Base-by-base conservation (phyloP, 2,113 vertebrate genomes). In the Phocoena phocoena region DNA sequence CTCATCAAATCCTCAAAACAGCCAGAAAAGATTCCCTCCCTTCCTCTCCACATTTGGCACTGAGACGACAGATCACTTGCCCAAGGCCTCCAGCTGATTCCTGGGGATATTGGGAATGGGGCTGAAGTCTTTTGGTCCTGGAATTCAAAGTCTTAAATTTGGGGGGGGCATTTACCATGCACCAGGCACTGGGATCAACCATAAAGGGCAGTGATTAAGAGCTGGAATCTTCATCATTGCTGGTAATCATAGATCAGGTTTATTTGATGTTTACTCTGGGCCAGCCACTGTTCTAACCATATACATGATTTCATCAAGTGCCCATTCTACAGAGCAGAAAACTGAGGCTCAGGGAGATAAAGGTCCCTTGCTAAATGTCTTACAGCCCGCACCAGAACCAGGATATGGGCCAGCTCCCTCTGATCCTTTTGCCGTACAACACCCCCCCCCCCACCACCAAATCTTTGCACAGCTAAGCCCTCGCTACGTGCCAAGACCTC, bases 371-470 rank as follows among this genome's bases (percentile, higher is more conserved):
- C 17, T 18, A 44, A 67, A 71, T 53, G 65, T 11, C 41, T 55
- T 36, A 33, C n/a, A 28, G 44, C 31, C 31, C 3, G 14, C n/a
- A 55, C 47, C 38, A n/a, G 23, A 77, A 20, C 44, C 47, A 55
- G 63, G n/a, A 50, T 4, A 1, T 2, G 5, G 44, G 10, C 55
- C 15, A 5, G 58, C 14, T 55, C 26, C 26, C 21, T 41, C 31
- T 0, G 41, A 60, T 28, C 11, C 28, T 12, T 41, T 21, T 8
- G 31, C 9, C n/a, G 4, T 2, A 36, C 6, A 15, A 4, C 25
- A 38, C 41, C 9, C 58, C 13, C 15, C 12, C 47, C 2, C 5
- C 36, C 36, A 36, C 36, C 36, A 36, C 36, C 50, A 53, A 0
- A 26, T 26, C 11, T 1, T 41, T 23, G n/a, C 77, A 31, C 23